Percentiles rank a stretch among this genome's conserved stretches.
Conservation (phyloP, 2,888 invertebrate genomes). For the Dicyrtomina minuta region DNA sequence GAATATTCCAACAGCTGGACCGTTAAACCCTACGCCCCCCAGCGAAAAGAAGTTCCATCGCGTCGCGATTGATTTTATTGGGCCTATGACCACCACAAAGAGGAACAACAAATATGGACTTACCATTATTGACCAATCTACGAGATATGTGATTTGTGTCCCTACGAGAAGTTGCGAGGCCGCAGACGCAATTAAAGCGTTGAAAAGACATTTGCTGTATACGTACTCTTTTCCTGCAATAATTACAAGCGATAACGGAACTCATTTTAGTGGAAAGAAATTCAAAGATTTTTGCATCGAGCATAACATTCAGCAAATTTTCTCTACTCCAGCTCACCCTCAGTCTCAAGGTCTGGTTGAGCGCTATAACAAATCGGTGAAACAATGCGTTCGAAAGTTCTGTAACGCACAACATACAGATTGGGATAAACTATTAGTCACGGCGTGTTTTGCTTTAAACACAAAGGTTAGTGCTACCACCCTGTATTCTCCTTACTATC, state of each 20-base stretch:
- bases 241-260: conserved; percentile 4
- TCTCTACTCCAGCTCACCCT: neutral
- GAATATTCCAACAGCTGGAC: neutral
- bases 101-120: neutral
- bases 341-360: neutral
- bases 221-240: too few species aligned
- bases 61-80: conserved; percentile 21
- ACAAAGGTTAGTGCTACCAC: neutral
- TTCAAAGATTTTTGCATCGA: neutral
- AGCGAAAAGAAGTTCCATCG: neutral
- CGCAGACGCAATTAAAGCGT: neutral
- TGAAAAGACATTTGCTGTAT: neutral
- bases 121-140: neutral
- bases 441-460: conserved; percentile 11
- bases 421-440: neutral
- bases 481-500: too few species aligned
- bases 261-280: neutral
- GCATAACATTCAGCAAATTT: neutral
- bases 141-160: conserved; percentile 2
- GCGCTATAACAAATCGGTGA: too few species aligned
- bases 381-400: too few species aligned
- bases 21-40: neutral
- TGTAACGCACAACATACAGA: neutral
- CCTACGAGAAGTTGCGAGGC: neutral
- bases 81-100: neutral